Conservation (phyloP, 1,140 invertebrate species). For the Leptinotarsa undecemlineata region DNA sequence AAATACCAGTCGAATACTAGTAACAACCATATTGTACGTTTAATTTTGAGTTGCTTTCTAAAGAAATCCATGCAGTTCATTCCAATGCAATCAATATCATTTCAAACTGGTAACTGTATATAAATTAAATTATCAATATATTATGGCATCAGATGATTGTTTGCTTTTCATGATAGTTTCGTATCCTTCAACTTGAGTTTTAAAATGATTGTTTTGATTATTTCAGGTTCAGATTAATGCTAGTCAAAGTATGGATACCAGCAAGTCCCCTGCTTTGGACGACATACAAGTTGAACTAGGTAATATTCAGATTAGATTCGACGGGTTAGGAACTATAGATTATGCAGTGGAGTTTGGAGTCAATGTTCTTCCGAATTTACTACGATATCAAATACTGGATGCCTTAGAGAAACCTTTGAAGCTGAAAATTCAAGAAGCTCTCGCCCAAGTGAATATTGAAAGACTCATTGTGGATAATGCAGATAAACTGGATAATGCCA, state of each 20-base stretch:
- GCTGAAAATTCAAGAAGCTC: slow-evolving; percentile 67
- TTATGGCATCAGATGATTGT: too few species aligned
- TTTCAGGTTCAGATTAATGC: slow-evolving; percentile 63
- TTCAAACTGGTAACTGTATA: too few species aligned
- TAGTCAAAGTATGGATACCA: slow-evolving; percentile 75
- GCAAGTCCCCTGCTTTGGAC: slow-evolving; percentile 70
- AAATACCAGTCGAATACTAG: too few species aligned
- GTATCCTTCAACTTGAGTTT: too few species aligned
- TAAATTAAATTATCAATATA: too few species aligned
- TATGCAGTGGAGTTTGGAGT: slow-evolving; percentile 76
- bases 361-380: slow-evolving; percentile 79
- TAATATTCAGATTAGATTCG: slow-evolving; percentile 76
- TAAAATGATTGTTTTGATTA: not conserved
- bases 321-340: slow-evolving; percentile 80
- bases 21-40: too few species aligned
- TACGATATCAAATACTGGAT: slow-evolving; percentile 83
- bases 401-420: slow-evolving; percentile 75
- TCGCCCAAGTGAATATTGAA: slow-evolving; percentile 74
- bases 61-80: too few species aligned
- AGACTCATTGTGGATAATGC: slow-evolving; percentile 69
- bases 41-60: too few species aligned
- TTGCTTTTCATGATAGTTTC: too few species aligned
- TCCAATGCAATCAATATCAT: too few species aligned
- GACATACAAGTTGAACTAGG: slow-evolving; percentile 78
- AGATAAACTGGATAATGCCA: slow-evolving; percentile 65